Evolutionary conservation across 2,113 vertebrate species (phyloP).

Genomic region (Poicephalus meyeri): DNA sequence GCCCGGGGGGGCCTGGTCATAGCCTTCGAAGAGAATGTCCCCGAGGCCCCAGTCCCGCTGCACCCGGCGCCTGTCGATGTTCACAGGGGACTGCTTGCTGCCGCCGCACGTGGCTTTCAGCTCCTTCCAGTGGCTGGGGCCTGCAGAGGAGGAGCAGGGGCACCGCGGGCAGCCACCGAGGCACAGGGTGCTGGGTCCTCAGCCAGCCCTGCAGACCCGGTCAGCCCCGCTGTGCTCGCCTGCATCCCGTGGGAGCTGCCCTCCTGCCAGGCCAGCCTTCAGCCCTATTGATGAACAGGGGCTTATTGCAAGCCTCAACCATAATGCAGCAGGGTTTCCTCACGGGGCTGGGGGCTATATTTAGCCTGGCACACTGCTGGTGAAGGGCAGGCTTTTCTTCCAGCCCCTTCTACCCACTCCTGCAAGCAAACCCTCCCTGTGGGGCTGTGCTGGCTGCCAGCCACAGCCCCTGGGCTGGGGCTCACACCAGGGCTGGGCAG

Average conservation of each 20-base stretch:
- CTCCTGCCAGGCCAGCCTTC: background rate
- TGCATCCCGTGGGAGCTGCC: background rate
- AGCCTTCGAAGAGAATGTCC: slow-evolving; percentile 79
- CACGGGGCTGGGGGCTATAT: background rate
- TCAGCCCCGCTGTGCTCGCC: accelerated
- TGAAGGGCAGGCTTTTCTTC: background rate
- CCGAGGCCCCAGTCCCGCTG: slow-evolving; percentile 66
- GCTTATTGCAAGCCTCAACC: slow-evolving; percentile 3
- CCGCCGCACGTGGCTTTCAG: slow-evolving; percentile 41
- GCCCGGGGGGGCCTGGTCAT: slow-evolving; percentile 71
- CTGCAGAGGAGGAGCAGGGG: slow-evolving; percentile 8
- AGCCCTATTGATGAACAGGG: background rate
- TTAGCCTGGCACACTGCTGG: background rate
- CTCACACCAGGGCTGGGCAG: background rate
- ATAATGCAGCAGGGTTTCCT: slow-evolving; percentile 46
- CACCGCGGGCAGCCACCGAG: background rate
- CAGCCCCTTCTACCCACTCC: background rate
- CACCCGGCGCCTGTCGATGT: slow-evolving; percentile 72
- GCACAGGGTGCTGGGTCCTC: background rate
- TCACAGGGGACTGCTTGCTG: slow-evolving; percentile 80
- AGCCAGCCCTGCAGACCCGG: background rate
- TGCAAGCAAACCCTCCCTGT: accelerated
- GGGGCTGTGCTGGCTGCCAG: accelerated
- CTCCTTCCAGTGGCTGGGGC: slow-evolving; percentile 72
- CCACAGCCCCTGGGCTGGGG: accelerated